Conservation (phyloP, 2,113 vertebrate genomes). For the Sphaerodactylus townsendi region DNA sequence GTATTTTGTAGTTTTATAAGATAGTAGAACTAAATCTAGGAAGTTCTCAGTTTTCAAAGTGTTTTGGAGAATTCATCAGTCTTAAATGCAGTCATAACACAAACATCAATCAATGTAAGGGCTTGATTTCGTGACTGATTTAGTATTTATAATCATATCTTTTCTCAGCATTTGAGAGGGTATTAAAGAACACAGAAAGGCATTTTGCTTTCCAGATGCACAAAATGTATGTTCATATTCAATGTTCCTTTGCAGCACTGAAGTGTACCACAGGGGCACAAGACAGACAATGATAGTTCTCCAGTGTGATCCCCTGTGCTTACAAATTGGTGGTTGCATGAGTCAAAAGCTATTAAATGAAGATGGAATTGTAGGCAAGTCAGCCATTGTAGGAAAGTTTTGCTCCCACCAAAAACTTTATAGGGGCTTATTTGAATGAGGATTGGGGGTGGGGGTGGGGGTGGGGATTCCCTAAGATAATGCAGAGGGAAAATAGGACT, state of each 20-base stretch:
- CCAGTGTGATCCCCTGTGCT: not conserved
- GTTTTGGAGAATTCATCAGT: not conserved
- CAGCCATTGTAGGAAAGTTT: too few relatives aligned
- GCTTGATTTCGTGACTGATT: not conserved
- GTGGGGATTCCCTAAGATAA: slow-evolving; percentile 17
- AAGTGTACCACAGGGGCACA: not conserved
- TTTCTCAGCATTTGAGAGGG: not conserved
- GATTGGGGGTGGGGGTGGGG: slow-evolving; percentile 53
- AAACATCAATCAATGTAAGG: slow-evolving; percentile 7
- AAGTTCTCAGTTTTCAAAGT: not conserved
- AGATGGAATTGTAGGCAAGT: slow-evolving; percentile 6
- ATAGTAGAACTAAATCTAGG: not conserved
- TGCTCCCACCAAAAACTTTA: slow-evolving; percentile 8
- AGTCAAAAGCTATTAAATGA: not conserved
- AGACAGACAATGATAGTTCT: slow-evolving; percentile 7
- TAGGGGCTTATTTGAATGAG: slow-evolving; percentile 23
- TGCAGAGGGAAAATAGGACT: slow-evolving; percentile 21
- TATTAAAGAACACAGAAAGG: slow-evolving; percentile 1
- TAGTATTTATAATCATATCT: slow-evolving; percentile 5
- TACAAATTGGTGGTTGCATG: slow-evolving; percentile 2
- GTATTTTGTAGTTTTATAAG: not conserved
- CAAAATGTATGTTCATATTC: slow-evolving; percentile 25
- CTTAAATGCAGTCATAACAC: not conserved
- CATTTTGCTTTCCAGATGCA: not conserved
- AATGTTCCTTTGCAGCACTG: not conserved